A percentile compares a stretch with the other conserved stretches of the same genome.
phyloP scores from a whole-genome alignment of 2,113 vertebrate species.

The Macquaria australasica region DNA sequence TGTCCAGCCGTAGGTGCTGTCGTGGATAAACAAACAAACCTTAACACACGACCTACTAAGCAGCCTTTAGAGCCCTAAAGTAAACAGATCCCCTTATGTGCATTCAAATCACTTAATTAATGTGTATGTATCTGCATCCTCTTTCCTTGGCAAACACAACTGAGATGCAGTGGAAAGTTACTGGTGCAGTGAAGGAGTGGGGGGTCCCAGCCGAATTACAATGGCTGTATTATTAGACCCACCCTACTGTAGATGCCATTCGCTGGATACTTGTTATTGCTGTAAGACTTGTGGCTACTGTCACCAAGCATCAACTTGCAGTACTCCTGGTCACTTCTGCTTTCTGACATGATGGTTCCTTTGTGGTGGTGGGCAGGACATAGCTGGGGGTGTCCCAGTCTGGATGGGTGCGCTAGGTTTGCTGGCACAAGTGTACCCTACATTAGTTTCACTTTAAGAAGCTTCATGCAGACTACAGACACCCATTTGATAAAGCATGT shows the following conservation, averaged over 20 bases:
- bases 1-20: not conserved
- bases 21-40: conserved; percentile 31
- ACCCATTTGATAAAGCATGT: not conserved
- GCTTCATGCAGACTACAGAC: not conserved
- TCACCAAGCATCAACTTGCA: not conserved
- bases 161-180: conserved; percentile 69
- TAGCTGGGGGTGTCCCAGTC: not conserved
- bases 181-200: conserved; percentile 60
- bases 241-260: conserved; percentile 23
- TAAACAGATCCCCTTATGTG: conserved; percentile 31
- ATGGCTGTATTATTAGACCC: conserved; percentile 55
- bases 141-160: conserved; percentile 23
- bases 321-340: not conserved
- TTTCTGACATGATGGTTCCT: not conserved
- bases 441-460: not conserved
- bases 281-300: conserved; percentile 7
- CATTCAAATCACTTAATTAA: conserved; percentile 20
- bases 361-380: not conserved
- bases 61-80: not conserved
- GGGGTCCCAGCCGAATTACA: conserved; percentile 43
- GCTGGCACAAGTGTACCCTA: conserved; percentile 14
- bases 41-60: conserved; percentile 6
- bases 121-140: conserved; percentile 12
- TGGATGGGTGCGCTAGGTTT: not conserved
- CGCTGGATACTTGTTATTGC: conserved; percentile 39